phyloP scores from a whole-genome alignment of 2,113 vertebrate species.

The Nyctibius bracteatus region DNA sequence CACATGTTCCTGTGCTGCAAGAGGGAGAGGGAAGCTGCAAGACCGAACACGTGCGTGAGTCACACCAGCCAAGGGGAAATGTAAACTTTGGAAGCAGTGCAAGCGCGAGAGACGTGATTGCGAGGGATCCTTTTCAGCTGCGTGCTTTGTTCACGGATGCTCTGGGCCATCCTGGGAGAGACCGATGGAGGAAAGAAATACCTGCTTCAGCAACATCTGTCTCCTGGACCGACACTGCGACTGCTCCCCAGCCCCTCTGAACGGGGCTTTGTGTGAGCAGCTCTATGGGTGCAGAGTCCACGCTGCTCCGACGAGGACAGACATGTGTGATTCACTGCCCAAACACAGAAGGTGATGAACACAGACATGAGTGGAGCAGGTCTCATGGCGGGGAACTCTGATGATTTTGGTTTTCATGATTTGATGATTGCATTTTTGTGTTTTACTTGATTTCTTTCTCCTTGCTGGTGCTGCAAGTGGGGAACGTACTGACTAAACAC shows the following conservation, averaged over 20 bases:
- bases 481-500: neutral
- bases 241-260: neutral
- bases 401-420: neutral
- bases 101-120: neutral
- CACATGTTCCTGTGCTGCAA: neutral
- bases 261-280: neutral
- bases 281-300: neutral
- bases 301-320: fast-evolving
- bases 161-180: neutral
- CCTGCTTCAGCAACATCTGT: neutral
- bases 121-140: neutral
- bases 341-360: neutral
- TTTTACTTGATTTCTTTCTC: neutral
- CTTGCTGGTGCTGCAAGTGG: neutral
- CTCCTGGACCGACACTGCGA: neutral
- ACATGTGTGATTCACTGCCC: fast-evolving
- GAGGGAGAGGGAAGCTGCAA: constrained; percentile 22
- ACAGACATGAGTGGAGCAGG: neutral
- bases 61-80: constrained; percentile 12
- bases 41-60: neutral
- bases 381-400: fast-evolving
- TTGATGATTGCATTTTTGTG: neutral
- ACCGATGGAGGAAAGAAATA: neutral
- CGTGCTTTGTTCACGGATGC: fast-evolving
- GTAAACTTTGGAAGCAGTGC: neutral